Evolutionary conservation across 1,140 invertebrate species (phyloP).

Genomic region (Octopus sinensis): DNA sequence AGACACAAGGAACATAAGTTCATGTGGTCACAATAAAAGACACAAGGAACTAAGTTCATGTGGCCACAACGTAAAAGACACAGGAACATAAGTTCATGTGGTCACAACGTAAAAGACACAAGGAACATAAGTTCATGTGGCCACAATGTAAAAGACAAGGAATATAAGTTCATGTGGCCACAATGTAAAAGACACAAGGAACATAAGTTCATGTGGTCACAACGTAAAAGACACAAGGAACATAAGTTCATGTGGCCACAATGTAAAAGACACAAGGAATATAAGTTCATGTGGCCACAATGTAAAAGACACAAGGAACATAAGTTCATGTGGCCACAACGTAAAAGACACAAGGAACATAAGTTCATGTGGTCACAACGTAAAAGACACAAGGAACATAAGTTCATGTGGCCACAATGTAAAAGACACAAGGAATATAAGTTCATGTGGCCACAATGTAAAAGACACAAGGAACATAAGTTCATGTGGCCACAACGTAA

Average conservation of each 20-base stretch:
- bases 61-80: slow-evolving; percentile 7
- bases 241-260: slow-evolving; percentile 5
- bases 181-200: background rate
- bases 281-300: slow-evolving; percentile 9
- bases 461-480: background rate
- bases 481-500: background rate
- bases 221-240: background rate
- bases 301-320: background rate
- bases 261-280: background rate
- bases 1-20: background rate
- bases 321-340: slow-evolving; percentile 6
- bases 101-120: background rate
- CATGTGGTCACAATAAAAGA: background rate
- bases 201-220: background rate
- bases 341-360: background rate
- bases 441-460: background rate
- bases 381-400: background rate
- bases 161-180: slow-evolving; percentile 9
- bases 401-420: slow-evolving; percentile 5
- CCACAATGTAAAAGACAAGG: slow-evolving; percentile 4
- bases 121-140: background rate
- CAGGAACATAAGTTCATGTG: background rate
- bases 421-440: background rate
- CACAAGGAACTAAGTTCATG: background rate
- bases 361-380: background rate